phyloP scores from a whole-genome alignment of 2,797 vertebrate genomes.

The Prionace glauca region DNA sequence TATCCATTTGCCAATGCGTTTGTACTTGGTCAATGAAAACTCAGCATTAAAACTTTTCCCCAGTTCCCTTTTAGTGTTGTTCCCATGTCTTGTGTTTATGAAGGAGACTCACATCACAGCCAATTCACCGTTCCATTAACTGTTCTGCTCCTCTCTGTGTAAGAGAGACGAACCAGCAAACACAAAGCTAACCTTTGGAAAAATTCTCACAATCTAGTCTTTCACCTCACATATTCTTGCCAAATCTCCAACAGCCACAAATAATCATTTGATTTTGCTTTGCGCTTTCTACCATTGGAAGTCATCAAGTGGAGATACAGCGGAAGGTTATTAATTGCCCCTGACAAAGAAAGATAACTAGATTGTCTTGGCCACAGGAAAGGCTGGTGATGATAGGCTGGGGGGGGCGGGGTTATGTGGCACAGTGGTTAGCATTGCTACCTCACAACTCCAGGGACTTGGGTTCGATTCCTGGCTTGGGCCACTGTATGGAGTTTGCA shows the following conservation, averaged over 20 bases:
- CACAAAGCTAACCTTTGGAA: background rate
- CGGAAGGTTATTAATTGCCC: background rate
- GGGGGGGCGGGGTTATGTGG: no score
- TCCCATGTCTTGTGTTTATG: background rate
- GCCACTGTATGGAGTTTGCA: no score
- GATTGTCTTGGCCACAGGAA: background rate
- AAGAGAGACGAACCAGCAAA: background rate
- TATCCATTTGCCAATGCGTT: background rate
- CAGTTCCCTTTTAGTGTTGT: background rate
- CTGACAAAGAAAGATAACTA: background rate
- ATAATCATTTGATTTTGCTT: conserved; percentile 15
- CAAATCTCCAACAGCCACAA: background rate
- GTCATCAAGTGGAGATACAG: background rate
- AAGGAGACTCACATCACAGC: background rate
- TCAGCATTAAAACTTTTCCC: background rate
- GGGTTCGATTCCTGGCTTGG: no score
- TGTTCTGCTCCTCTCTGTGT: background rate
- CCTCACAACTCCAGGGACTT: no score
- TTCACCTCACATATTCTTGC: background rate
- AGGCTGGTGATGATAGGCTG: background rate
- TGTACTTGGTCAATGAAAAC: background rate
- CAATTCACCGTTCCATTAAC: background rate
- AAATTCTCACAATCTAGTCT: background rate
- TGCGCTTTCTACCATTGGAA: background rate
- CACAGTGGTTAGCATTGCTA: no score